phyloP scores from a whole-genome alignment of 2,888 invertebrate genomes.

The Graphium colonna region DNA sequence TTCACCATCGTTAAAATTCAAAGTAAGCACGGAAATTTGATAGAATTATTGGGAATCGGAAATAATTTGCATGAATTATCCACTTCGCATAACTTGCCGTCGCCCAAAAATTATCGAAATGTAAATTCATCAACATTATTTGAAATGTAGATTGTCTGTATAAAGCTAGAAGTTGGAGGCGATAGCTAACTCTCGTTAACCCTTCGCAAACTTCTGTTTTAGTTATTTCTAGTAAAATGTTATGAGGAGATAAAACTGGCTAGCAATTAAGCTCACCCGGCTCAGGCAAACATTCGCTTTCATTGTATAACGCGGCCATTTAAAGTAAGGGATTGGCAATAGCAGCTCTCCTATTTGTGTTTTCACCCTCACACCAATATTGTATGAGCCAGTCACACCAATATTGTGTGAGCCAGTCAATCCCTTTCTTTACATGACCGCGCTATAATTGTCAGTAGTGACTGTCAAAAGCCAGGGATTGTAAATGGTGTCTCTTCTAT shows the following conservation, averaged over 20 bases:
- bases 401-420: no score
- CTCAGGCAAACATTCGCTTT: constrained; percentile 11
- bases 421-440: no score
- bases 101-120: constrained; percentile 22
- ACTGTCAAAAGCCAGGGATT: no score
- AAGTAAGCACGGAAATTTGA: constrained; percentile 16
- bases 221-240: no score
- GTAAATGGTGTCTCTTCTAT: no score
- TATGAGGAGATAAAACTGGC: constrained; percentile 9
- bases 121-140: constrained; percentile 22
- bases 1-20: constrained; percentile 5
- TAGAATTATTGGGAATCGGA: constrained; percentile 19
- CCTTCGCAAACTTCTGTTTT: no score
- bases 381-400: no score
- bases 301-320: no score
- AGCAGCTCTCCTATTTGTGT: no score
- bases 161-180: not conserved
- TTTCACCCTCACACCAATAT: no score
- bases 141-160: constrained; percentile 23
- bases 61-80: constrained; percentile 20
- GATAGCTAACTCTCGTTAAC: not conserved
- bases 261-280: constrained; percentile 7
- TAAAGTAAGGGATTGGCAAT: no score
- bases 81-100: constrained; percentile 7
- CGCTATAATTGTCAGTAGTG: no score